A percentile compares a stretch with the other conserved stretches of the same genome.
Conservation (phyloP, 2,113 vertebrate species). For the Pelusios castaneus region DNA sequence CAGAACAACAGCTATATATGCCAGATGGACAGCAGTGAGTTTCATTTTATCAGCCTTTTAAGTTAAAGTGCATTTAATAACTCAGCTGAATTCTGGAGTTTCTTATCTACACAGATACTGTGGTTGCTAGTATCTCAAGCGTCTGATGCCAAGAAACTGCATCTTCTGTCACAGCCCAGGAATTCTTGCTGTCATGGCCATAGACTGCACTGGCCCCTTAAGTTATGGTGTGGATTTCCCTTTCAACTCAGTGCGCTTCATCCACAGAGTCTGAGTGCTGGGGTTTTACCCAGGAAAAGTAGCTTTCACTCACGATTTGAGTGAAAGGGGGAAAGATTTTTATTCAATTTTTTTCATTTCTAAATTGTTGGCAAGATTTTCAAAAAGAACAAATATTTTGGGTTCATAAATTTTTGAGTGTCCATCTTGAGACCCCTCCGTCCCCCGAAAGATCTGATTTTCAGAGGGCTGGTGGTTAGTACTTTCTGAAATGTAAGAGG, state of each 20-base stretch:
- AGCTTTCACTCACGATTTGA: neutral
- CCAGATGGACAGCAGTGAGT: constrained; percentile 49
- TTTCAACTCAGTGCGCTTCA: neutral
- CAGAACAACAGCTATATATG: constrained; percentile 50
- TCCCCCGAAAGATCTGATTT: neutral
- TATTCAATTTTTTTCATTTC: neutral
- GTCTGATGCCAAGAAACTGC: neutral
- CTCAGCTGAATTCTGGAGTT: rapidly evolving
- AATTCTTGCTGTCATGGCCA: neutral
- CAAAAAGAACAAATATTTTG: neutral
- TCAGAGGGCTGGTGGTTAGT: neutral
- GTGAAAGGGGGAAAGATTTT: neutral
- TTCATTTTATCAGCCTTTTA: neutral
- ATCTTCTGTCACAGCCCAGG: neutral
- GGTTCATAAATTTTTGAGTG: neutral
- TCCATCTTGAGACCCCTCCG: neutral
- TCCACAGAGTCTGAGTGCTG: neutral
- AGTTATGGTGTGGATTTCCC: neutral
- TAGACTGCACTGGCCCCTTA: neutral
- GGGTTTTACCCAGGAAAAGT: neutral
- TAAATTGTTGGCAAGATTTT: neutral
- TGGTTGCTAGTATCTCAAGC: rapidly evolving
- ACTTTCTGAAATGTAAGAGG: neutral
- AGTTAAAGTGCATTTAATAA: neutral
- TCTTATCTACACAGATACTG: neutral